Base-by-base conservation (phyloP, 1,140 invertebrate species). In the Drosophila pseudoananassae region DNA sequence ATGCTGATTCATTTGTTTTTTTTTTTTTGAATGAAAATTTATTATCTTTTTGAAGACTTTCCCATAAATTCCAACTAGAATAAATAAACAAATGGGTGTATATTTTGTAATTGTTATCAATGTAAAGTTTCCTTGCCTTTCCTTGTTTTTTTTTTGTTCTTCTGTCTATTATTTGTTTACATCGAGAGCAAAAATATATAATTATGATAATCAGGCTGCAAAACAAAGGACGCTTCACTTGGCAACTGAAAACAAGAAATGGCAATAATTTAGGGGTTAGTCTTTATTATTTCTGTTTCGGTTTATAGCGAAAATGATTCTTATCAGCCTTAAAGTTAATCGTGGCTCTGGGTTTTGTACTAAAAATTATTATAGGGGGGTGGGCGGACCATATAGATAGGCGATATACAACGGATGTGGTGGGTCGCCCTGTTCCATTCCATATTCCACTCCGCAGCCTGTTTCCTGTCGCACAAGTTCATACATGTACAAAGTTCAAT, bases 381-480 rank as follows among this genome's bases (percentile, higher is more conserved):
- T 45, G 59, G 43, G 61, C 31, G 59, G 20, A 40, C 25, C 64
- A 69, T 68, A 69, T 68, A 69, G 65, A 69, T 69, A 69, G 63
- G 63, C 65, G 50, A 45, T 68, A 54, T 49, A 66, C n/a, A 31
- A 58, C 50, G 50, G 29, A 52, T 33, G 50, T 52, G 29, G 3
- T 46, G 43, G 43, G n/a, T n/a, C 3, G 17, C 3, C 27, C 27
- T 58, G 53, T 54, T 17, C 23, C 25, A 61, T 29, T 31, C 17
- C 54, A 25, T 29, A n/a, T 8, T 10, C 20, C 31, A 33, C 64
- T 51, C 14, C 36, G 3, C 9, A 10, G 8, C 29, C 40, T 25
- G 23, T 12, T 53, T 64, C 9, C 43, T n/a, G 17, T 50, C 40
- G 25, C 29, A 17, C 23, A 4, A 66, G 54, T 12, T 29, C 53